Percentiles rank a stretch among this genome's conserved stretches.
Conservation (phyloP, 2,113 vertebrate genomes). For the Euleptes europaea region DNA sequence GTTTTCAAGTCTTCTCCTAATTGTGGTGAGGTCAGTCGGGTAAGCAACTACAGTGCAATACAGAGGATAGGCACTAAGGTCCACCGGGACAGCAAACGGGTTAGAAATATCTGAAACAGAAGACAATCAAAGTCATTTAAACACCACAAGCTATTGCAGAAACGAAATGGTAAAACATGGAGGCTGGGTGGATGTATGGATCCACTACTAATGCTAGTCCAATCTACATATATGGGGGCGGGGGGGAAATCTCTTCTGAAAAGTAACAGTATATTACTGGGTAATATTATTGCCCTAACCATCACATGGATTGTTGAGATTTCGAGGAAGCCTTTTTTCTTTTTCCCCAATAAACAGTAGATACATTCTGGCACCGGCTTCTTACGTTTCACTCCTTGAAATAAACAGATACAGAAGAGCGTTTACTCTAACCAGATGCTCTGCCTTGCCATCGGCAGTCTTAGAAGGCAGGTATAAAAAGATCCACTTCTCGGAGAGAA, state of each 20-base stretch:
- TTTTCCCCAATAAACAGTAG: too few species aligned
- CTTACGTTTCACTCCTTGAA: too few species aligned
- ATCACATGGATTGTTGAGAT: neutral
- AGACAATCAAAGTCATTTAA: neutral
- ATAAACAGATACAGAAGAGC: too few species aligned
- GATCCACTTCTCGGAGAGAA: too few species aligned
- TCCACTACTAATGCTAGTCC: neutral
- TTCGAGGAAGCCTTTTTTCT: too few species aligned
- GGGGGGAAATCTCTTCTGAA: neutral
- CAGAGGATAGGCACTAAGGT: constrained; percentile 92
- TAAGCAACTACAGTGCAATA: constrained; percentile 98
- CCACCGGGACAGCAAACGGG: constrained; percentile 90
- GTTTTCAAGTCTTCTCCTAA: constrained; percentile 91
- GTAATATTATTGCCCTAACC: neutral
- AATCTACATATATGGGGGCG: neutral
- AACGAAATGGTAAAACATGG: neutral
- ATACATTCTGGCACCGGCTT: too few species aligned
- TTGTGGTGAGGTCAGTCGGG: constrained; percentile 93
- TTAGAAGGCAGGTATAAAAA: too few species aligned
- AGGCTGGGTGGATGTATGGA: neutral
- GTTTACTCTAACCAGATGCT: too few species aligned
- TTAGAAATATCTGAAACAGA: constrained; percentile 89
- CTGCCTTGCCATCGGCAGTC: too few species aligned
- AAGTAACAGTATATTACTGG: neutral
- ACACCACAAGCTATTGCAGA: neutral